Percentiles rank a stretch among this genome's conserved stretches.
These are phyloP conservation scores for Oreonectes daqikongensis DNA, from an alignment of 2,797 vertebrate species.

Conservation along the genomic window DNA sequence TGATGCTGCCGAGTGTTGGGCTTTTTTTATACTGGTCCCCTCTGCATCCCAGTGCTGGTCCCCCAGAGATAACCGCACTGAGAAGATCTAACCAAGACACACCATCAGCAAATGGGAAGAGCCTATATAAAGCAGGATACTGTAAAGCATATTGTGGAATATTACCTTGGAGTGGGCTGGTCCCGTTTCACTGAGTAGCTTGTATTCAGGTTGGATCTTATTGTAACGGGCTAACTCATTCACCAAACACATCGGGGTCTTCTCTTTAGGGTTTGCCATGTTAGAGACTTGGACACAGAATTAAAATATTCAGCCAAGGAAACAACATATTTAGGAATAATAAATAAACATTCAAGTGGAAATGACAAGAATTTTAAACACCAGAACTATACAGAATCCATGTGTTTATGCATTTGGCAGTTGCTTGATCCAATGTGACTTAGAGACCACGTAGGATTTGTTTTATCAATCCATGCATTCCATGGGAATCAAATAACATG, in stretches of 20 bases:
- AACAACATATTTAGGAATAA: too few species aligned
- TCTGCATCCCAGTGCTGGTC: slow-evolving; percentile 94
- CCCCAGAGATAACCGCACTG: slow-evolving; percentile 88
- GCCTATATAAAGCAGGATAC: not conserved
- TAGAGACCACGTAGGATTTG: too few species aligned
- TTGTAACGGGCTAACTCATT: slow-evolving; percentile 99
- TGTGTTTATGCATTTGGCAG: too few species aligned
- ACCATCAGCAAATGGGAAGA: not conserved
- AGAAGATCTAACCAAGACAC: slow-evolving; percentile 83
- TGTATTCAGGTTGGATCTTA: slow-evolving; percentile 94
- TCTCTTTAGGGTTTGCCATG: slow-evolving; percentile 99
- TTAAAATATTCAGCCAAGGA: not conserved
- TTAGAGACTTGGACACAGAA: slow-evolving; percentile 82
- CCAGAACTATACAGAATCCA: too few species aligned
- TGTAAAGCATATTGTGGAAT: not conserved
- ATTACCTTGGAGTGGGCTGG: slow-evolving; percentile 93
- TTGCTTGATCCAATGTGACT: too few species aligned
- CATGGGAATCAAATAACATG: too few species aligned
- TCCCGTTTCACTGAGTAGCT: slow-evolving; percentile 92
- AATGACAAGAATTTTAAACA: too few species aligned
- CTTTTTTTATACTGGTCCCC: slow-evolving; percentile 96
- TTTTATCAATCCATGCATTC: too few species aligned
- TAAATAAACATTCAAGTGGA: too few species aligned
- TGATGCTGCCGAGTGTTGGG: slow-evolving; percentile 89
- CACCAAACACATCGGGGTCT: slow-evolving; percentile 98